These are phyloP conservation scores for Hemicrepidius hirtus DNA, from an alignment of 2,888 invertebrate species.

Conservation along the genomic window DNA sequence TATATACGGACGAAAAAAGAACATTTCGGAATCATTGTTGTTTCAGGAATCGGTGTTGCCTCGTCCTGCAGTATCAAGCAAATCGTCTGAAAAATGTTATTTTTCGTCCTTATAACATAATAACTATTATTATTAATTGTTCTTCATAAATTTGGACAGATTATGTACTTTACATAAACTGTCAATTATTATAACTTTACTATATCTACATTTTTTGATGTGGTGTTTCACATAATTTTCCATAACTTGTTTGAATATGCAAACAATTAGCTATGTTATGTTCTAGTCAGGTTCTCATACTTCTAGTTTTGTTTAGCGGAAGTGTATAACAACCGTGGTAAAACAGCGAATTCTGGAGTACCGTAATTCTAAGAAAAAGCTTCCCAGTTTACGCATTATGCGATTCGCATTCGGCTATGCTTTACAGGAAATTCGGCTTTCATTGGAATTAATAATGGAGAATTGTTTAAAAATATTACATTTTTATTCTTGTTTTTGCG, in stretches of 20 bases:
- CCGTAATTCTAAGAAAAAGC: conserved; percentile 45
- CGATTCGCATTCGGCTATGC: conserved; percentile 13
- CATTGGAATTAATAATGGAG: neutral
- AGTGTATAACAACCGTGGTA: conserved; percentile 50
- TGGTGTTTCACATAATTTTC: conserved; percentile 38
- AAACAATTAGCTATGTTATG: conserved; percentile 41
- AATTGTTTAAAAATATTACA: neutral
- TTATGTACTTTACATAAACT: conserved; percentile 2
- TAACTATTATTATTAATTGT: too few species aligned
- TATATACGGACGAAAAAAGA: too few species aligned
- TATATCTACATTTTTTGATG: conserved; percentile 3
- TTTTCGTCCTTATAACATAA: too few species aligned
- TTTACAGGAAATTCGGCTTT: conserved; percentile 8
- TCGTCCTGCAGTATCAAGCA: too few species aligned
- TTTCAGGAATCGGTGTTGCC: too few species aligned
- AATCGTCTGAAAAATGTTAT: too few species aligned
- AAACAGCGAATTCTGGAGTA: conserved; percentile 48
- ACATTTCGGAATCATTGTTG: too few species aligned
- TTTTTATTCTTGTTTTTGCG: neutral
- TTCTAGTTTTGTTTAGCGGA: conserved; percentile 47
- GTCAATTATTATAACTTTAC: conserved; percentile 27
- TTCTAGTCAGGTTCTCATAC: conserved; percentile 45
- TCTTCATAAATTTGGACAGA: too few species aligned
- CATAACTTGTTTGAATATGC: conserved; percentile 36
- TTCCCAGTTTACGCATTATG: conserved; percentile 1